Evolutionary conservation across 2,113 vertebrate species (phyloP), one percentile per base, ranked within the genome.

Genomic region (Petrocephalus zakoni): DNA sequence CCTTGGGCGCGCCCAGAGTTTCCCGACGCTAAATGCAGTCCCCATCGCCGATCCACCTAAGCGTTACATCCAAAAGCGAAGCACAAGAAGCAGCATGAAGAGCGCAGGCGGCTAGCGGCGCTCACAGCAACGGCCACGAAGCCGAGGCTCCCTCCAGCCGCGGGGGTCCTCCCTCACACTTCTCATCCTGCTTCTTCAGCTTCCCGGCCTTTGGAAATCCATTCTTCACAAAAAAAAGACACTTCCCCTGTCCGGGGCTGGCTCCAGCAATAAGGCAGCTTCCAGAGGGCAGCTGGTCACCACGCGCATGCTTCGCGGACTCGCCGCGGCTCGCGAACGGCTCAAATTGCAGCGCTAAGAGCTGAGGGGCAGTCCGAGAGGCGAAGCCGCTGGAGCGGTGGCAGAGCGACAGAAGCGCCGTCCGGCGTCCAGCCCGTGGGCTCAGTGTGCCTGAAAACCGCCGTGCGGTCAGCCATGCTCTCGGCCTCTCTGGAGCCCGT

Each of bases 401-500:
- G 56, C n/a, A 0, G 29, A 87, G 42, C 42, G 7, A 15, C 7
- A 46, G 46, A 19, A 37, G 5, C 68, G 15, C 8, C 47, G 21
- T 56, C n/a, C 61, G 25, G 58, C n/a, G 8, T 25, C 0, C 58
- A 61, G 22, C 34, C 52, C 42, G 29, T 37, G 34, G 5, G 56
- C 37, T 22, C 75, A 82, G n/a, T 52, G 4, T 52, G n/a, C 78
- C 37, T 82, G 37, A 61, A 22, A 34, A 53, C 55, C 78, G 17
- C 42, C 58, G 8, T 46, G 53, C 42, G 19, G 53, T 84, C 46
- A 83, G 46, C n/a, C 75, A 84, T 88, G 78, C 51, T 88, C 37
- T 87, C 55, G 49, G 46, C 22, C 34, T 91, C 88, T 91, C 89
- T 51, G 91, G 91, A 90, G 87, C 89, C 92, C 90, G 92, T 93